Base-by-base conservation (phyloP, 2,888 invertebrate genomes). In the Griposia aprilina region DNA sequence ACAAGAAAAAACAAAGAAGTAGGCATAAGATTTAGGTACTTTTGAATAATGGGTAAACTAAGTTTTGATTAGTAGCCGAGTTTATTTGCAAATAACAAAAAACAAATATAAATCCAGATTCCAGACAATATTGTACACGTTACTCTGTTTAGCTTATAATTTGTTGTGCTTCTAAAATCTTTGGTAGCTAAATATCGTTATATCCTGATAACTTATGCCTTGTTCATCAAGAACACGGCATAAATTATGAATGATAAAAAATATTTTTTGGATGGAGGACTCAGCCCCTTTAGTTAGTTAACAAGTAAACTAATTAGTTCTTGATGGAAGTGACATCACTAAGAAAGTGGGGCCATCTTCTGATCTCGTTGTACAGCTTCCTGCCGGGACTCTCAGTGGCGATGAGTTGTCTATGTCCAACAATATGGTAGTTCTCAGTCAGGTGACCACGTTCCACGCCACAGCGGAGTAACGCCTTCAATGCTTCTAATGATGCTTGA, bases 361-460 rank as follows among this genome's bases (percentile, higher is more conserved):
- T 93, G 41, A 97, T 96, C 72, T 95, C 93, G 13, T 90, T 92
- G 87, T 95, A 97, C 0, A 97, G 90, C 73, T 95, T 93, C 8
- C 93, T 87, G 1, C 97, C 97, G 1, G 97, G 97, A 76, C 97
- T 97, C 70, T 93, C 90, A 0, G 94, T 95, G 10, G 92, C 90
- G 0, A 90, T 87, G 2, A 97, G 93, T 85, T 97, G 97, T 62
- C 97, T 93, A 88, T 98, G 98, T 0, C 97, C 98, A 8, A 98
- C 95, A 68, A 98, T 91, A 62, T 97, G 96, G 89, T 97, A 98
- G 85, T 97, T 92, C 0, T 94, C 87, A 4, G 94, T 90, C 23
- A 98, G 96, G 87, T 97, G 97, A 0, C 97, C 97, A 20, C 95
- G 92, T 48, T 95, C 93, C 0, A 98, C 97, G 0, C 98, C 98